A percentile compares a stretch with the other conserved stretches of the same genome.
Conservation (phyloP, 2,113 vertebrate species). For the Axis porcinus region DNA sequence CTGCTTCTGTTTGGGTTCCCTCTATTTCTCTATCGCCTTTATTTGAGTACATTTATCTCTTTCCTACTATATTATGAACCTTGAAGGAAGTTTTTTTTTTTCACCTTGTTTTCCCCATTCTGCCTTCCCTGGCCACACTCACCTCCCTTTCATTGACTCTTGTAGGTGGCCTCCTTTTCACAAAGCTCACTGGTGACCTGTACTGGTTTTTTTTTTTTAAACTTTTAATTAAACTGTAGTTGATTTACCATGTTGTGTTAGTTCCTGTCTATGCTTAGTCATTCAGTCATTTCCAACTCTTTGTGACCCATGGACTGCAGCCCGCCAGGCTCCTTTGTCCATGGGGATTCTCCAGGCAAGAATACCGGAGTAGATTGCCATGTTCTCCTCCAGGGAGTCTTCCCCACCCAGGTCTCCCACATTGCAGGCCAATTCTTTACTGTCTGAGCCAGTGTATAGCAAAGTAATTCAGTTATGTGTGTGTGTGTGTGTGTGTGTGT, state of each 20-base stretch:
- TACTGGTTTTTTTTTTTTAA: background rate
- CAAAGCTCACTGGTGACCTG: background rate
- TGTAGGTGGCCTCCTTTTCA: background rate
- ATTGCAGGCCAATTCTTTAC: background rate
- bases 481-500: background rate
- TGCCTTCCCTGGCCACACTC: background rate
- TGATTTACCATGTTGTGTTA: background rate
- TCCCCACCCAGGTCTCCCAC: background rate
- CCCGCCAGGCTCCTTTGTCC: background rate
- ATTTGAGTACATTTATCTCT: background rate
- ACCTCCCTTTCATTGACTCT: background rate
- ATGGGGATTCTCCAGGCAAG: background rate
- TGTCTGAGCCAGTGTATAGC: background rate
- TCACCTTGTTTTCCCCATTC: background rate
- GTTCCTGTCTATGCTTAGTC: background rate
- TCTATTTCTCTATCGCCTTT: background rate
- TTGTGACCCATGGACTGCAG: background rate
- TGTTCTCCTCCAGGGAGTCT: background rate
- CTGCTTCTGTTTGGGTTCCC: background rate
- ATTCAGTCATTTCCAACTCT: background rate
- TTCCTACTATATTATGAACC: background rate
- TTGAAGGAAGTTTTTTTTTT: background rate
- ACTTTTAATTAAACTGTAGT: background rate
- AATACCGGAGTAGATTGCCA: background rate
- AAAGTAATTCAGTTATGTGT: background rate